These are phyloP conservation scores for Clarias gariepinus DNA, from an alignment of 2,113 vertebrate species.

Conservation along the genomic window DNA sequence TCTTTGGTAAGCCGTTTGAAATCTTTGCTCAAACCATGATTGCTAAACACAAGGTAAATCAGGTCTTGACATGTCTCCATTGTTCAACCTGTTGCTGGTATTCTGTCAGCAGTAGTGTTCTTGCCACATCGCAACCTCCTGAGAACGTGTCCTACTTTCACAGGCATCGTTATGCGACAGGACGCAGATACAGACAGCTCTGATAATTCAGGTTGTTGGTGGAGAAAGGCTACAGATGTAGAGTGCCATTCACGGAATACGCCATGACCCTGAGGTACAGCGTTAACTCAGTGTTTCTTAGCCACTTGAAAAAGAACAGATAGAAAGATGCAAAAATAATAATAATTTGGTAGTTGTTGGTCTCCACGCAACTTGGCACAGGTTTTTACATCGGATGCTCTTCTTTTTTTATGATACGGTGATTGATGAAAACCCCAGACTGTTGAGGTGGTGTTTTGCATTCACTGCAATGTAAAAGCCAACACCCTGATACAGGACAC, in stretches of 20 bases:
- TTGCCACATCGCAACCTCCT: too few relatives aligned
- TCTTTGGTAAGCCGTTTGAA: neutral
- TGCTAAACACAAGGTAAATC: neutral
- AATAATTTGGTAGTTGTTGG: too few relatives aligned
- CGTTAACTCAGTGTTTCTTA: neutral
- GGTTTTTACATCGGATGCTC: too few relatives aligned
- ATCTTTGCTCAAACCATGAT: neutral
- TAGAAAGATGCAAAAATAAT: too few relatives aligned
- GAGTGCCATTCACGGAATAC: neutral
- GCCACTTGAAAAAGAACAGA: too few relatives aligned
- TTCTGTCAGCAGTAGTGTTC: neutral
- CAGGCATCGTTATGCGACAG: neutral
- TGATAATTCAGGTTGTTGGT: neutral
- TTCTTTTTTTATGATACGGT: too few relatives aligned
- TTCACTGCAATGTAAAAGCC: conserved; percentile 1
- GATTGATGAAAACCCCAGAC: neutral
- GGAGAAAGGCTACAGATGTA: neutral
- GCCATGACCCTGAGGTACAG: neutral
- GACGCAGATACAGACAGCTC: neutral
- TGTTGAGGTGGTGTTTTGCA: neutral
- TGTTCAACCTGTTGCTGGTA: neutral
- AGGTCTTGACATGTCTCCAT: neutral
- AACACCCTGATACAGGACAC: conserved; percentile 41
- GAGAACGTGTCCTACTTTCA: neutral
- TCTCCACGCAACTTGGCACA: too few relatives aligned